A percentile compares a stretch with the other conserved stretches of the same genome.
These are phyloP conservation scores for Drosophila meridiana DNA, from an alignment of 2,888 invertebrate genomes.

Conservation along the genomic window DNA sequence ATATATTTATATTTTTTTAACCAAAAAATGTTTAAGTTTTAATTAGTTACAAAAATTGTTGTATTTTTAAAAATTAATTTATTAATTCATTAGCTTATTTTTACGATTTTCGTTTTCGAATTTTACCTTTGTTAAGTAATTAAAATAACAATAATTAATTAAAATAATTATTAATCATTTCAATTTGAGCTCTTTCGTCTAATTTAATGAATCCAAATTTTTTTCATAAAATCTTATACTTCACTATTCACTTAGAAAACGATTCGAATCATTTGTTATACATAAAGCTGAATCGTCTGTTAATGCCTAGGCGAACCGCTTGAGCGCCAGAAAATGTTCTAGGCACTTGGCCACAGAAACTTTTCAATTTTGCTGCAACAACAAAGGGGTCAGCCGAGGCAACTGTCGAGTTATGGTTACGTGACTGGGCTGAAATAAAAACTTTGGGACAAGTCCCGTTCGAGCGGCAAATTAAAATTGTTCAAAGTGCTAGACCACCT, in stretches of 20 bases:
- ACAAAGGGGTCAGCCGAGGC: constrained; percentile 40
- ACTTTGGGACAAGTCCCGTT: constrained; percentile 53
- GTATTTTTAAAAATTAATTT: too few species aligned
- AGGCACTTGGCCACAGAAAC: constrained; percentile 46
- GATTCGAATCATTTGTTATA: not conserved
- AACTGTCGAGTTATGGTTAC: constrained; percentile 58
- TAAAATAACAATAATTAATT: too few species aligned
- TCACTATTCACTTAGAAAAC: not conserved
- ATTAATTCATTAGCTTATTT: too few species aligned
- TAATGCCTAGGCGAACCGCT: constrained; percentile 22
- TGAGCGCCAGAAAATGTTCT: constrained; percentile 24
- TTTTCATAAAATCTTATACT: not conserved
- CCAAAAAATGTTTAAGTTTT: too few species aligned
- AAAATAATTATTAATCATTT: too few species aligned
- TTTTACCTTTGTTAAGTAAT: too few species aligned
- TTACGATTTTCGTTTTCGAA: too few species aligned
- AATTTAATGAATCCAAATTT: not conserved
- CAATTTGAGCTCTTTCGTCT: too few species aligned
- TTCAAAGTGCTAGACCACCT: constrained; percentile 34
- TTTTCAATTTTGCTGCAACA: constrained; percentile 65
- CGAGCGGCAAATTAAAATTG: constrained; percentile 71
- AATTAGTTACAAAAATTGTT: too few species aligned
- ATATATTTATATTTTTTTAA: too few species aligned
- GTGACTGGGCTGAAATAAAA: constrained; percentile 57
- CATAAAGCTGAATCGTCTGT: not conserved